Percentiles rank a stretch among this genome's conserved stretches.
These are phyloP conservation scores for Dendrophyllia cribrosa DNA, from an alignment of 64 coral and sea anemone genomes.

Conservation along the genomic window DNA sequence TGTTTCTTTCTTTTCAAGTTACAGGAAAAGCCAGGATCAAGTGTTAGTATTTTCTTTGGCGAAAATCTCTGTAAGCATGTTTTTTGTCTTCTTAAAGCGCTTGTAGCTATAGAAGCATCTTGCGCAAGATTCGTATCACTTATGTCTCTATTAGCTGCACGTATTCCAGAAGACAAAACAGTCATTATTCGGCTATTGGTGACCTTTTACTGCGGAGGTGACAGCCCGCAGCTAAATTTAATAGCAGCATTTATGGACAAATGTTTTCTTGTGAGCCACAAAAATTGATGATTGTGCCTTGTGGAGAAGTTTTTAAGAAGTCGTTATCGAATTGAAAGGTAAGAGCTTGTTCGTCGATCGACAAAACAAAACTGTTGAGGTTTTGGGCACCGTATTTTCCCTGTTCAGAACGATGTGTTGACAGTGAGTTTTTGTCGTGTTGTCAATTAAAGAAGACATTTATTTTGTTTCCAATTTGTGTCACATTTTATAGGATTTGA, in stretches of 20 bases:
- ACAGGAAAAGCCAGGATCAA: not conserved
- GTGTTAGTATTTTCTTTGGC: too few species aligned
- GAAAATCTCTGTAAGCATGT: not conserved
- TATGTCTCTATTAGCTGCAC: not conserved
- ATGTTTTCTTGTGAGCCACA: not conserved
- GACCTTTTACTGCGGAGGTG: not conserved
- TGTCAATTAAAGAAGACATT: constrained; percentile 3
- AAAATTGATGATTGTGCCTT: not conserved
- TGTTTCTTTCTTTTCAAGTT: not conserved
- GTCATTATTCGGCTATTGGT: not conserved
- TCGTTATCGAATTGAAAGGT: not conserved
- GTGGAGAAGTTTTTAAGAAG: too few species aligned
- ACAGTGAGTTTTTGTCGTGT: constrained; percentile 16
- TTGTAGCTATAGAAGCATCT: not conserved
- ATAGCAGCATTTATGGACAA: not conserved
- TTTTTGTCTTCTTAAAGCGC: not conserved
- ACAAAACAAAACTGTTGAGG: not conserved
- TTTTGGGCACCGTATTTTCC: not conserved
- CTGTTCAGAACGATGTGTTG: not conserved
- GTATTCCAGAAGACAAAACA: not conserved
- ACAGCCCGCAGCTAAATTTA: not conserved
- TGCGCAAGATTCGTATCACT: not conserved
- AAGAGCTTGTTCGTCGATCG: not conserved
- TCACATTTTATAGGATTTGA: constrained; percentile 18
- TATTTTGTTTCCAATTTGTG: constrained; percentile 35